phyloP scores from a whole-genome alignment of 23 tunicate genomes.

The Oikopleura vanhoeffeni region DNA sequence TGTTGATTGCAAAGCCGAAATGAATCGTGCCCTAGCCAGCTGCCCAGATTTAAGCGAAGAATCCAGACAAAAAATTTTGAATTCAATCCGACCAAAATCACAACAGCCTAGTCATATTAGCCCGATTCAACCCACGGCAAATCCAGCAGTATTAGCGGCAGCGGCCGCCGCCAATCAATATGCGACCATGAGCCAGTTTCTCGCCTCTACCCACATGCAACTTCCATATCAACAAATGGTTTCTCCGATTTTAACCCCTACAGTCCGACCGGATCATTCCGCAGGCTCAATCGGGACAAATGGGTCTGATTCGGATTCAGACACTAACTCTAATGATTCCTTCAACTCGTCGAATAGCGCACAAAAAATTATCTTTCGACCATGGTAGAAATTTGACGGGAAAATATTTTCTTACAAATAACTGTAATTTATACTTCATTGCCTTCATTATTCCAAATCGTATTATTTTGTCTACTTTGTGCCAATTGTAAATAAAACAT shows the following conservation, averaged over 20 bases:
- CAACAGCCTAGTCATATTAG: too few species aligned
- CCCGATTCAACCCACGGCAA: background rate
- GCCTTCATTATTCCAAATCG: too few species aligned
- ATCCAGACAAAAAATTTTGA: background rate
- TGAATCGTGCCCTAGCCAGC: background rate
- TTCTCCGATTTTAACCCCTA: background rate
- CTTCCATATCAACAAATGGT: background rate
- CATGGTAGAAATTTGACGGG: background rate
- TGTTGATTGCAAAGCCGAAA: conserved; percentile 45
- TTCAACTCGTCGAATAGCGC: background rate
- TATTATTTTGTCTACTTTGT: too few species aligned
- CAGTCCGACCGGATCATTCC: background rate
- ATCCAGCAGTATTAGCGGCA: background rate
- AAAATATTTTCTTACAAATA: too few species aligned
- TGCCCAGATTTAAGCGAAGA: background rate
- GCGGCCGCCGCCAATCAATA: background rate
- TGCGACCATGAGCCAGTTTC: background rate
- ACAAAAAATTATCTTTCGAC: background rate
- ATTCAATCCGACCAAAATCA: background rate
- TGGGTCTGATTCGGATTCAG: background rate
- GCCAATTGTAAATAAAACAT: too few species aligned
- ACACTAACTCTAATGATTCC: background rate
- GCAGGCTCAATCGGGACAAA: background rate
- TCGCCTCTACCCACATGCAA: background rate
- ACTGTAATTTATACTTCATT: too few species aligned